Base-by-base conservation (phyloP, 2,113 vertebrate species). In the Albula glossodonta region DNA sequence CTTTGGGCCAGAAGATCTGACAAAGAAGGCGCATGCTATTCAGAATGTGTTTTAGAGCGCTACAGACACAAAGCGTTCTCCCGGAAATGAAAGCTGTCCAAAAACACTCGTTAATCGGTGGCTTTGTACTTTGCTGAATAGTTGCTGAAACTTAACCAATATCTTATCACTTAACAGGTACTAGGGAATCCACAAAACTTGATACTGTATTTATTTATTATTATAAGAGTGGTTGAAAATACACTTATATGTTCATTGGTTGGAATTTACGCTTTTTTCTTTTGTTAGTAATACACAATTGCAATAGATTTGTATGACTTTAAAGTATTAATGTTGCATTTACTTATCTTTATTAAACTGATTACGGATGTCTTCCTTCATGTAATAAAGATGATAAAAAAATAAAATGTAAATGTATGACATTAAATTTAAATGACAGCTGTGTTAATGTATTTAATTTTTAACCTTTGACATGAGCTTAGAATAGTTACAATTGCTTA, bases 1-100 rank as follows among this genome's bases (percentile, higher is more conserved):
- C 17, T 99, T 99, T 0, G 96, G 97, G 17, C 97, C 97, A 0
- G 92, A 97, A 4, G 93, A 97, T 81, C 92, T 99, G 83, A 89
- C 91, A 85, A 94, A 90, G 92, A 91, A 90, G 0, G 0, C 6
- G 1, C 81, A 51, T 3, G 12, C 50, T 2, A 63, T 88, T 82
- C 81, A 81, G 57, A 91, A 92, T 57, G 51, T 6, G 10, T 50
- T 48, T 50, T 78, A 48, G 70, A 4, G 22, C 25, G 70, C 19
- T 19, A 41, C 5, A 19, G 25, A 19, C 70, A 25, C 9, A 77
- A 77, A 41, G 70, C 31, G 19, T 12, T 4, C 9, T 31, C n/a
- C 70, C 25, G 31, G 22, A 77, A 81, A 15, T 60, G 3, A 60
- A 60, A 60, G 17, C 57, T 60, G 57, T 60, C 57, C 57, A 60